Percentiles rank a stretch among this genome's conserved stretches.
Conservation (phyloP, 2,113 vertebrate species). For the Pomatorhinus ruficollis region DNA sequence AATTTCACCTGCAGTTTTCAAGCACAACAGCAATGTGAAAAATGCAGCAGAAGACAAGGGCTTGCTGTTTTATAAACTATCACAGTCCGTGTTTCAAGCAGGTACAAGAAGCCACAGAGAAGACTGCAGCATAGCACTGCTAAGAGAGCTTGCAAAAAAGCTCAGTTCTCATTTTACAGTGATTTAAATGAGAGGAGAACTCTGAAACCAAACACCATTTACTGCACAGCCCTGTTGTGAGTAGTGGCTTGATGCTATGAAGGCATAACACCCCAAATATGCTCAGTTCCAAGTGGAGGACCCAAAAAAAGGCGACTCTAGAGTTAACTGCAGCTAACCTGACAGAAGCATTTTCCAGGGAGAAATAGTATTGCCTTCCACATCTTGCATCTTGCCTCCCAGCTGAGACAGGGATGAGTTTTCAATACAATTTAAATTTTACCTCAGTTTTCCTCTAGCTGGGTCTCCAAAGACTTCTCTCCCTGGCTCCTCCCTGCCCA, state of each 20-base stretch:
- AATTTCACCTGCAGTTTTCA: not conserved
- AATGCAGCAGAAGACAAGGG: not conserved
- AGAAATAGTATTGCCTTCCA: fast-evolving
- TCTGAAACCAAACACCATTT: not conserved
- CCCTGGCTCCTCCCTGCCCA: not conserved
- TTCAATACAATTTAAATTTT: not conserved
- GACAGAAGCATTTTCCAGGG: not conserved
- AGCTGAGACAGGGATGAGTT: not conserved
- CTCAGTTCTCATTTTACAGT: not conserved
- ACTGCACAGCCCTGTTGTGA: no score
- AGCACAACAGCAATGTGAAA: not conserved
- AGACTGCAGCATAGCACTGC: fast-evolving
- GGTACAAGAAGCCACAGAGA: not conserved
- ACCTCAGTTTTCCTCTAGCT: not conserved
- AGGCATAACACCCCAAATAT: fast-evolving
- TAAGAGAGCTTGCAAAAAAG: not conserved
- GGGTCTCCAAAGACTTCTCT: not conserved
- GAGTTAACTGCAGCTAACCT: not conserved
- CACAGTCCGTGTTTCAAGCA: not conserved
- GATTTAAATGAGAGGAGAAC: not conserved
- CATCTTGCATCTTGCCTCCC: not conserved
- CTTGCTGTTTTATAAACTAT: not conserved
- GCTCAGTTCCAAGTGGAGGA: not conserved
- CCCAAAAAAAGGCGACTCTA: not conserved
- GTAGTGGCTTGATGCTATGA: not conserved